A percentile compares a stretch with the other conserved stretches of the same genome.
Evolutionary conservation across 2,113 vertebrate genomes (phyloP).

Genomic region (Strix uralensis): DNA sequence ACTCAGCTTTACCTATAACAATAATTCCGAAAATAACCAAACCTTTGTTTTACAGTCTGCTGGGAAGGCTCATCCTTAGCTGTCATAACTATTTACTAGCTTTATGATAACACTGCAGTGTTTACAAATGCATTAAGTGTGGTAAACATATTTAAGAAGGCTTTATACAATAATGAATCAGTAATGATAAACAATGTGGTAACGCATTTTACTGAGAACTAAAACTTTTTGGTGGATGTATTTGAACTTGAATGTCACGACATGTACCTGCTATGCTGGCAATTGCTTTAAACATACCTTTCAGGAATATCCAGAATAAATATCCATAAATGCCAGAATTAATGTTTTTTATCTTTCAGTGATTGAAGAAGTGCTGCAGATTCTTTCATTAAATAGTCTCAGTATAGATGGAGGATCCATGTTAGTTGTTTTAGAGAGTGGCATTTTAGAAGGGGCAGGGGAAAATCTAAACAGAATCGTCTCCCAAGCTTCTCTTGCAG

Average conservation of each 20-base stretch:
- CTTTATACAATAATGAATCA: neutral
- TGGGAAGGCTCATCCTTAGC: neutral
- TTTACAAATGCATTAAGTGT: neutral
- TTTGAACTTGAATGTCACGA: neutral
- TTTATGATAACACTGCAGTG: neutral
- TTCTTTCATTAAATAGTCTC: neutral
- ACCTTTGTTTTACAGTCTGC: neutral
- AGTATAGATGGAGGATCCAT: neutral
- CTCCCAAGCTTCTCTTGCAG: neutral
- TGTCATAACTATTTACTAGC: neutral
- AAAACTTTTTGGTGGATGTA: neutral
- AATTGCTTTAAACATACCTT: neutral
- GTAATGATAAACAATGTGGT: neutral
- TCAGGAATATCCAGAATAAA: neutral
- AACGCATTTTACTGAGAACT: neutral
- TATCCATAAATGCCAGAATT: neutral
- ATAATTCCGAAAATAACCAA: neutral
- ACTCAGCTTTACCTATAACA: neutral
- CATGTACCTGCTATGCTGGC: no score
- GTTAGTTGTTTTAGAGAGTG: neutral
- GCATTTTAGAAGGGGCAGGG: neutral
- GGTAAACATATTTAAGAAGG: neutral
- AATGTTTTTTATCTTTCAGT: fast-evolving
- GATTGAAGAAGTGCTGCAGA: neutral
- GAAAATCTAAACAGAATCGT: fast-evolving